phyloP scores from a whole-genome alignment of 2,797 vertebrate species.

The Acrossocheilus fasciatus region DNA sequence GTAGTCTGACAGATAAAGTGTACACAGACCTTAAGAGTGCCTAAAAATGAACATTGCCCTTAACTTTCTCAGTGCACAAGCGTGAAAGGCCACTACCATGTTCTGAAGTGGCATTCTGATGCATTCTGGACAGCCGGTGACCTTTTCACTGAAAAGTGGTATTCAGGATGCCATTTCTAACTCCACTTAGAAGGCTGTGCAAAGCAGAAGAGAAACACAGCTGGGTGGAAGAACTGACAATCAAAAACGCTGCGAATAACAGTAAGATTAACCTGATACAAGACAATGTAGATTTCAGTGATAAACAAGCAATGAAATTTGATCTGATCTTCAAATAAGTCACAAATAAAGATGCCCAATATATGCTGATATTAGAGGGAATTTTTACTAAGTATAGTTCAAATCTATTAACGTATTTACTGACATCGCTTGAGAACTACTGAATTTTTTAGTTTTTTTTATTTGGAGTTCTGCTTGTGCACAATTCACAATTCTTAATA shows the following conservation, averaged over 20 bases:
- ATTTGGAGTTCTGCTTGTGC: no score
- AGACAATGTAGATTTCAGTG: background rate
- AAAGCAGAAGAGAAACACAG: slow-evolving; percentile 54
- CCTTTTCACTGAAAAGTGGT: slow-evolving; percentile 60
- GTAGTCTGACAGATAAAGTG: background rate
- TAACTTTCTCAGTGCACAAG: slow-evolving; percentile 32
- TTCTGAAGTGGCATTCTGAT: slow-evolving; percentile 46
- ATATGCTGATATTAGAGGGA: background rate
- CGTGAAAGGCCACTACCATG: slow-evolving; percentile 43
- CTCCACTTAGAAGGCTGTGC: slow-evolving; percentile 45
- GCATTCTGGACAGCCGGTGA: slow-evolving; percentile 54
- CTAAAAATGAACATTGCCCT: slow-evolving; percentile 19
- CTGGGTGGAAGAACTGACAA: slow-evolving; percentile 47
- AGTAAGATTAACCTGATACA: background rate
- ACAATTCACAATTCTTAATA: no score
- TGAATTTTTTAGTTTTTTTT: no score
- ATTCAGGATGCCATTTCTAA: slow-evolving; percentile 60
- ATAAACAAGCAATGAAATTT: background rate
- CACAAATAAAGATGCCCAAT: background rate
- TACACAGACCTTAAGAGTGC: background rate
- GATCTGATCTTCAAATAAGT: background rate
- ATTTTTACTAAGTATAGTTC: background rate
- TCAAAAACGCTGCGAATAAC: slow-evolving; percentile 33
- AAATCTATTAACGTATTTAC: no score
- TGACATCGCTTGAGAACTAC: no score